Evolutionary conservation across 2,888 invertebrate genomes (phyloP).

Genomic region (Auanema freiburgensis): DNA sequence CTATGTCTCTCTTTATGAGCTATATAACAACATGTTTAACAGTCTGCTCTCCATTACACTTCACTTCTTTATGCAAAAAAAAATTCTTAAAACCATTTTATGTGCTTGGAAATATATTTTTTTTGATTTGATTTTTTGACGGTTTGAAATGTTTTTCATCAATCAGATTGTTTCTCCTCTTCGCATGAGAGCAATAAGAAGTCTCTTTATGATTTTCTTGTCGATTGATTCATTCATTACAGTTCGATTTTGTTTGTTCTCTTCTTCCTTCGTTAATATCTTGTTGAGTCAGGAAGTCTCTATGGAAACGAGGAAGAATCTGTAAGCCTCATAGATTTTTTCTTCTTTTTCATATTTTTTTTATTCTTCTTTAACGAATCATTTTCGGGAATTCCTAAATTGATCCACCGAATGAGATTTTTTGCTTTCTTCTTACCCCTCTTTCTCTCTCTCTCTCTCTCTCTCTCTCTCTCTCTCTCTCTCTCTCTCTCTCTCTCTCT

Average conservation of each 20-base stretch:
- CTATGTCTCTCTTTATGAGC: too few species aligned
- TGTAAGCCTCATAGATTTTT: not conserved
- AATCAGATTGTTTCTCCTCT: too few species aligned
- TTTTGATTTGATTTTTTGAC: too few species aligned
- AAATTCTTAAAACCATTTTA: too few species aligned
- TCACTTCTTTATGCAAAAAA: too few species aligned
- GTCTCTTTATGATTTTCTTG: not conserved
- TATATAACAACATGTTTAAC: too few species aligned
- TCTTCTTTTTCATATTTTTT: not conserved
- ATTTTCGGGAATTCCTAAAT: not conserved
- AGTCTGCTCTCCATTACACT: too few species aligned
- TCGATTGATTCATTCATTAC: slow-evolving; percentile 3
- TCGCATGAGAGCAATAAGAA: not conserved
- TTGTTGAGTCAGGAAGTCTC: not conserved
- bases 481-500: slow-evolving; percentile 6
- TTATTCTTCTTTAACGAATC: slow-evolving; percentile 1
- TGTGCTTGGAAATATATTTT: too few species aligned
- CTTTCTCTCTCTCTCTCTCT: slow-evolving; percentile 6
- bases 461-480: slow-evolving; percentile 9
- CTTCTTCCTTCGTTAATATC: slow-evolving; percentile 1
- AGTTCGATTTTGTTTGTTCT: not conserved
- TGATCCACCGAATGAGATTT: slow-evolving; percentile 20
- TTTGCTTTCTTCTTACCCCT: not conserved
- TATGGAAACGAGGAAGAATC: not conserved
- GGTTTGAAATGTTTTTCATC: slow-evolving; percentile 2